Base-by-base conservation (phyloP, 1,140 invertebrate genomes). In the Hycleus phaleratus region DNA sequence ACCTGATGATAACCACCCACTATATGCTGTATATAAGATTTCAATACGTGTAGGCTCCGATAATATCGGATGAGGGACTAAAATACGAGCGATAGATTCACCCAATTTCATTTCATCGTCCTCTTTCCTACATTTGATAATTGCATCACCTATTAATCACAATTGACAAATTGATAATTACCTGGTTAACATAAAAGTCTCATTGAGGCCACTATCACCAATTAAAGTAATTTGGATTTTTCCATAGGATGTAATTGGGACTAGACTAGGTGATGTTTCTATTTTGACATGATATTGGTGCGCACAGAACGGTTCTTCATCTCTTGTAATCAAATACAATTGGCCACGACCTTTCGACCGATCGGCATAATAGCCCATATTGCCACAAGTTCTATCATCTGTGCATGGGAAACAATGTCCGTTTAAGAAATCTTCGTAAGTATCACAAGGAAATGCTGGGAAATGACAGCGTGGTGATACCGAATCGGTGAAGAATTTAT, bases 351-450 rank as follows among this genome's bases (percentile, higher is more conserved):
- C 90, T 3, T 82, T 80, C 0, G 88, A 88, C 5, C 83, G 75
- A 72, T 95, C 87, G 2, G 93, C 91, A 72, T 94, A 93, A 75
- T 93, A 96, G 1, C 94, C 94, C 93, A 97, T 96, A 68, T 90
- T 88, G 9, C 90, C 90, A 71, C 93, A 96, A 2, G 71, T 56
- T 46, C 65, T 65, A 43, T 72, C 70, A n/a, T 71, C 74, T 2
- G 75, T 72, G 67, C 87, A 90, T 2, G 82, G 81, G 62, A 88
- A 87, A 67, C 86, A 88, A 26, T 84, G 78, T 39, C 91, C 91
- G 43, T 81, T 79, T 9, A 91, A 71, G 62, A 93, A 90, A 59
- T 87, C 85, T 49, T 95, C 91, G 73, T 93, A 95, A 47, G 84
- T 85, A 12, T 85, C 80, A 65, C 93, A 96, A 1, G 88, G 81